Base-by-base conservation (phyloP, 64 coral and sea anemone species). In the Pocillopora damicornis region DNA sequence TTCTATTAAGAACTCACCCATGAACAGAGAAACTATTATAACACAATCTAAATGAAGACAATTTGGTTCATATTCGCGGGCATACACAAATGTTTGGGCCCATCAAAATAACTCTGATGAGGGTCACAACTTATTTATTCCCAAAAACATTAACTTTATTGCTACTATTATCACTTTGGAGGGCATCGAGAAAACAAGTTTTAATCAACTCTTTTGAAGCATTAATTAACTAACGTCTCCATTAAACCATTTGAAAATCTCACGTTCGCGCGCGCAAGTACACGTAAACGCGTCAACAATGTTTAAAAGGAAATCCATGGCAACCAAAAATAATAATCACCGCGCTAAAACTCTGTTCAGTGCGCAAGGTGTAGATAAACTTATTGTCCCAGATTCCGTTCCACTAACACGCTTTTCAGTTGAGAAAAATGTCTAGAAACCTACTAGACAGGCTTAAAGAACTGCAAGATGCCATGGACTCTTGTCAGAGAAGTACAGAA, bases 401-500 rank as follows among this genome's bases (percentile, higher is more conserved):
- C 25, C 5, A 35, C 26, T 84, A 11, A n/a, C 20, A 22, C 10
- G 1, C 15, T 60, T 22, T 17, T 16, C 2, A 35, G 15, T 30
- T 58, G 58, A 35, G 15, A 83, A 85, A 85, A 13, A 81, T 85
- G 81, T 67, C 81, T 37, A 85, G 72, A 73, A 73, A 85, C 42
- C 81, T 85, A 15, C 42, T 72, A 1, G 81, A 2, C 9, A 85
- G 81, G 38, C 20, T 85, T 26, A 67, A 85, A 85, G 81, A 85
- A 14, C 20, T 85, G 38, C 36, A 66, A 51, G 81, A 85, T 67
- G 37, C 45, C 18, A 85, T 85, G 81, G 35, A 56, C 42, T 72
- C 65, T 37, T 85, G 81, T 23, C 81, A 85, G 11, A 45, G 72
- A 20, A 71, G 63, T 72, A 85, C 68, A 66, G 45, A 36, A 12